Evolutionary conservation across 1,140 invertebrate species (phyloP), one percentile per base, ranked within the genome.

Genomic region (Diorhabda carinulata): DNA sequence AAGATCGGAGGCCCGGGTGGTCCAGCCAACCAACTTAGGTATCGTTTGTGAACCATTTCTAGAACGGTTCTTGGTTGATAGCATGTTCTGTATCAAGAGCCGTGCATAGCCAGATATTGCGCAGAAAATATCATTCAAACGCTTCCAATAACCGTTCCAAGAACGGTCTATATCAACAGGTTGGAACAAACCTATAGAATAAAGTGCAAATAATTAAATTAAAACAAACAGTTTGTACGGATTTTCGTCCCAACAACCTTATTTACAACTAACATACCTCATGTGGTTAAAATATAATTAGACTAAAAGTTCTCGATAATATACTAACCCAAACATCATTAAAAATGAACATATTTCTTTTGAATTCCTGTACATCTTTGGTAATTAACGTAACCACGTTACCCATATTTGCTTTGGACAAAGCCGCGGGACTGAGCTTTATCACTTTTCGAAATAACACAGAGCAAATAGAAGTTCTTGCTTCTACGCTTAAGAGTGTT

Each of bases 401-500:
- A 6, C 95, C 95, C 52, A 88, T 87, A 3, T 92, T 92, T 4
- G 91, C 93, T 76, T 91, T 85, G 92, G 80, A 8, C 10, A 91
- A 88, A 5, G 92, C 88, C 3, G 85, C 87, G 74, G 88, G 87
- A 59, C 86, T 91, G 5, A 93, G 78, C 7, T 86, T 84, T 43
- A 92, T 79, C 25, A 88, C 85, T 88, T 95, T 95, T 79, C 91
- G 87, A 80, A 94, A 96, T 70, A 95, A 89, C 47, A 95, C 82
- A 0, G 91, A 90, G 73, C 89, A 91, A 77, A 90, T 89, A 3
- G 91, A 89, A 57, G 94, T 86, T 70, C 92, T 85, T 72, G 93
- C 87, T 81, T 92, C 90, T 87, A 95, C 91, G 43, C 92, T 92
- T 72, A 91, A 84, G 73, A 92, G 89, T 68, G 88, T 82, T 45